These are phyloP conservation scores for Ectemnius cavifrons DNA, from an alignment of 2,888 invertebrate genomes.

Conservation along the genomic window DNA sequence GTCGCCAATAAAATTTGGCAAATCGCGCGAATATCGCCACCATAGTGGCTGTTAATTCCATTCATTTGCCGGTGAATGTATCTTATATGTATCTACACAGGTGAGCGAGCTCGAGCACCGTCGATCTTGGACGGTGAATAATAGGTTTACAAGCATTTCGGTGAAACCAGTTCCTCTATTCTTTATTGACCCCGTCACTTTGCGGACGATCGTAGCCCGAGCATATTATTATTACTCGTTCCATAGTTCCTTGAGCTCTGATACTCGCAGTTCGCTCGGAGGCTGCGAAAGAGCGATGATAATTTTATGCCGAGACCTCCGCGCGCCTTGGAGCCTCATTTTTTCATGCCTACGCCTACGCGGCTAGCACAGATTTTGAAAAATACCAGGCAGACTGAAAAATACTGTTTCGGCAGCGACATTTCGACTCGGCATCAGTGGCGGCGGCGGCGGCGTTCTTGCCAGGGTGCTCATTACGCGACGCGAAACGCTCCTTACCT, in stretches of 20 bases:
- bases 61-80: slow-evolving; percentile 12
- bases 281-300: slow-evolving; percentile 38
- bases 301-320: slow-evolving; percentile 41
- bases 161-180: slow-evolving; percentile 35
- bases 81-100: slow-evolving; percentile 13
- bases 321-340: slow-evolving; percentile 20
- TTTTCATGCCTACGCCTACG: slow-evolving; percentile 36
- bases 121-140: slow-evolving; percentile 31
- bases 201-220: slow-evolving; percentile 20
- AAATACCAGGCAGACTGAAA: slow-evolving; percentile 1
- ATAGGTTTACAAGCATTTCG: slow-evolving; percentile 44
- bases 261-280: slow-evolving; percentile 7
- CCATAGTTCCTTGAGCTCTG: slow-evolving; percentile 14
- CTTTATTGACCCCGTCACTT: slow-evolving; percentile 35
- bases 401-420: slow-evolving; percentile 4
- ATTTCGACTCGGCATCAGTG: background rate
- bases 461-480: background rate
- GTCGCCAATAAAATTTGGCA: slow-evolving; percentile 40
- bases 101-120: no score
- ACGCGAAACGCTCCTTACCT: background rate
- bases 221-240: slow-evolving; percentile 34
- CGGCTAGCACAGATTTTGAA: slow-evolving; percentile 4
- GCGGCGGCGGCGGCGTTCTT: no score
- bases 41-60: slow-evolving; percentile 35
- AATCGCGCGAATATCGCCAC: slow-evolving; percentile 29